Percentiles rank a stretch among this genome's conserved stretches.
phyloP scores from a whole-genome alignment of 2,113 vertebrate species.

The Nannobrachium achirus region DNA sequence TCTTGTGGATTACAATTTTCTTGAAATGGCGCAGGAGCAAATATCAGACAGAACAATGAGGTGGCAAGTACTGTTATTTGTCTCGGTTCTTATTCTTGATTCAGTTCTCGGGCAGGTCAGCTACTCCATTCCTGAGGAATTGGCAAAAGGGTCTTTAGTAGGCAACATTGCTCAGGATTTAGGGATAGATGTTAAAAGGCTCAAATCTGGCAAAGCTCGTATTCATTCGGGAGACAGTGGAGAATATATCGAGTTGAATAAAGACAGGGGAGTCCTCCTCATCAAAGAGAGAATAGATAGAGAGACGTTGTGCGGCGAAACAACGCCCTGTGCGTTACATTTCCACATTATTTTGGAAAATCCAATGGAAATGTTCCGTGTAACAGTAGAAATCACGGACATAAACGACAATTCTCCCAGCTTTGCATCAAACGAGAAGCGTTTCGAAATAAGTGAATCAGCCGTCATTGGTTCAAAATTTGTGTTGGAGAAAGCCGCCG shows the following conservation, averaged over 20 bases:
- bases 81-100: constrained; percentile 23
- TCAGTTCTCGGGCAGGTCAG: constrained; percentile 62
- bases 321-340: constrained; percentile 65
- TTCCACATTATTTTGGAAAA: constrained; percentile 69
- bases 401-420: constrained; percentile 71
- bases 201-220: constrained; percentile 63
- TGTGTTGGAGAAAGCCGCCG: constrained; percentile 37
- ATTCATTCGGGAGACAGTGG: constrained; percentile 75
- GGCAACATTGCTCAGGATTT: constrained; percentile 76
- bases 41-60: constrained; percentile 23
- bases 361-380: constrained; percentile 62
- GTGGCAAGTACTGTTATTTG: constrained; percentile 57
- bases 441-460: constrained; percentile 65
- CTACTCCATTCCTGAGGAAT: constrained; percentile 80
- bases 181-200: constrained; percentile 66
- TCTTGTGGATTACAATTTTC: constrained; percentile 26
- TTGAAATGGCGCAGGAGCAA: neutral
- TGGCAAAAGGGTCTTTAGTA: constrained; percentile 75
- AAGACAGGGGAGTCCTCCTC: constrained; percentile 59
- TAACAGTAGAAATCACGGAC: constrained; percentile 67
- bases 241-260: constrained; percentile 73
- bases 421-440: constrained; percentile 45
- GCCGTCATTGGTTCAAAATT: constrained; percentile 50
- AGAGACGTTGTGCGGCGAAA: constrained; percentile 77
- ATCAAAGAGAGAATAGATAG: constrained; percentile 74